Percentiles rank a stretch among this genome's conserved stretches.
phyloP scores from a whole-genome alignment of 2,888 invertebrate species.

The Asteroscopus sphinx region DNA sequence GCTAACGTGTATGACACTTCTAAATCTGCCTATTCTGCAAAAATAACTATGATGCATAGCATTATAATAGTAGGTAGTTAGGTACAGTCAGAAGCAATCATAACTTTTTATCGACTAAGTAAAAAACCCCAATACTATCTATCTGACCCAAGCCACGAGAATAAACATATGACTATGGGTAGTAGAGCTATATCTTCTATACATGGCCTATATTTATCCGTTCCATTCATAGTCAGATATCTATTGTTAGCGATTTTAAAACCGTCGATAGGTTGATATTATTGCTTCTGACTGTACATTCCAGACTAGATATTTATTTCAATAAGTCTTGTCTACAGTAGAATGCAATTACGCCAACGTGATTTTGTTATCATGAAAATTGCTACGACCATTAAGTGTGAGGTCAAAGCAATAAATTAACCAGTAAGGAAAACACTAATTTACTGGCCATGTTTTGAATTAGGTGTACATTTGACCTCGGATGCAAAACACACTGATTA shows the following conservation, averaged over 20 bases:
- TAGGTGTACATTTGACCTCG: background rate
- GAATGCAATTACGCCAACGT: conserved; percentile 45
- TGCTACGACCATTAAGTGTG: conserved; percentile 17
- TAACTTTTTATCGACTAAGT: no score
- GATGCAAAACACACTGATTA: background rate
- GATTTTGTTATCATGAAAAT: conserved; percentile 49
- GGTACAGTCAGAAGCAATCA: no score
- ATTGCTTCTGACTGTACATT: no score
- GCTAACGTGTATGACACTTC: conserved; percentile 13
- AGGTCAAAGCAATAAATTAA: conserved; percentile 47
- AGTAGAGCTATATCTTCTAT: no score
- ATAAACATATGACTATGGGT: no score
- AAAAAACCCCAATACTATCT: no score
- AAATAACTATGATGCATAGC: background rate
- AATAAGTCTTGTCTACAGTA: conserved; percentile 38
- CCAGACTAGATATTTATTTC: conserved; percentile 23
- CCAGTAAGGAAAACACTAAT: conserved; percentile 23
- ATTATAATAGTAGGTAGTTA: conserved; percentile 1
- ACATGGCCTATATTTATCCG: no score
- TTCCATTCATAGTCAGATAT: no score
- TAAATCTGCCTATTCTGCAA: conserved; percentile 1
- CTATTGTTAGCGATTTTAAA: no score
- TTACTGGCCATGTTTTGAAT: conserved; percentile 10
- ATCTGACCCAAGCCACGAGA: no score
- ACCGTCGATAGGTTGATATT: no score